A percentile compares a stretch with the other conserved stretches of the same genome.
phyloP scores from a whole-genome alignment of 2,797 vertebrate genomes.

The Aulostomus chinensis region DNA sequence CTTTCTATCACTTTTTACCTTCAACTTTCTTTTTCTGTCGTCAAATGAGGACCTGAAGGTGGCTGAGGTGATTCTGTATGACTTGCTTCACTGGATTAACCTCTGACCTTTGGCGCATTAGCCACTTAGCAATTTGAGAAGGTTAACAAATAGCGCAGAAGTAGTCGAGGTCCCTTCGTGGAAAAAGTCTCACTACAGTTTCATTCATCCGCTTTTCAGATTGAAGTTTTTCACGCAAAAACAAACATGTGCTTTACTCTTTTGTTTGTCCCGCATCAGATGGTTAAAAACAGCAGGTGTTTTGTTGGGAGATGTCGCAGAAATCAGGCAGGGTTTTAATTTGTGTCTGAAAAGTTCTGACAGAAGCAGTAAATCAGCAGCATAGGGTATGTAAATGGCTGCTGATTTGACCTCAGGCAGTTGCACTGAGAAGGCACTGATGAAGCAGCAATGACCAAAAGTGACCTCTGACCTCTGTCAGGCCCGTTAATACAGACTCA shows the following conservation, averaged over 20 bases:
- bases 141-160: slow-evolving; percentile 23
- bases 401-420: slow-evolving; percentile 19
- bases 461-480: slow-evolving; percentile 42
- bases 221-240: too few species aligned
- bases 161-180: slow-evolving; percentile 7
- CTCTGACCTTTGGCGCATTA: slow-evolving; percentile 44
- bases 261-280: too few species aligned
- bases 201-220: too few species aligned
- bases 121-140: slow-evolving; percentile 22
- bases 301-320: too few species aligned
- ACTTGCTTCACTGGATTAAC: slow-evolving; percentile 48
- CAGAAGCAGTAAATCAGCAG: slow-evolving; percentile 30
- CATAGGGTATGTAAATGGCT: background rate
- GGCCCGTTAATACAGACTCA: slow-evolving; percentile 25
- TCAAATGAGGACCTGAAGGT: slow-evolving; percentile 6
- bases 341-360: slow-evolving; percentile 14
- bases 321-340: too few species aligned
- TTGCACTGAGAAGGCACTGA: slow-evolving; percentile 23
- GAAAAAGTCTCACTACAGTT: slow-evolving; percentile 1
- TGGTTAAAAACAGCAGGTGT: too few species aligned
- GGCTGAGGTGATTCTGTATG: slow-evolving; percentile 2
- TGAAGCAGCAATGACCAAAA: slow-evolving; percentile 18
- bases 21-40: background rate
- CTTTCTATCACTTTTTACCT: background rate
- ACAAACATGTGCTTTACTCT: too few species aligned